These are phyloP conservation scores for Carettochelys insculpta DNA, from an alignment of 2,113 vertebrate species.

Conservation along the genomic window DNA sequence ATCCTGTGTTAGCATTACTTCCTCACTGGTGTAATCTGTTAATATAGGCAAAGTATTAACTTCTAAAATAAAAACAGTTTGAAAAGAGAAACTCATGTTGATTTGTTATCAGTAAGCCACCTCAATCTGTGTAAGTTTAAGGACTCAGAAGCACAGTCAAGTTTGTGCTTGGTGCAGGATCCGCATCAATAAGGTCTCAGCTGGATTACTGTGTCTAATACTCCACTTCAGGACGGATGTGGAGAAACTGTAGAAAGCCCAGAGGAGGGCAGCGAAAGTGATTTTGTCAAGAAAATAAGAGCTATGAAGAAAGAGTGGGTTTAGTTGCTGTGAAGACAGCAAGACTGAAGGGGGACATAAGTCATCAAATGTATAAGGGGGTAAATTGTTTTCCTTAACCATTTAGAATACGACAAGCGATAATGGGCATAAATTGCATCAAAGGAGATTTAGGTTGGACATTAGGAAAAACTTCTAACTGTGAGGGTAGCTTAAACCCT, in stretches of 20 bases:
- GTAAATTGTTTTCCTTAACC: not conserved
- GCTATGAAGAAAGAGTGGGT: not conserved
- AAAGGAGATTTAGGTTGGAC: not conserved
- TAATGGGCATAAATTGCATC: not conserved
- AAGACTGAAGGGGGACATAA: not conserved
- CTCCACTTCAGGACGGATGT: not conserved
- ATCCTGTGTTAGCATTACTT: not conserved
- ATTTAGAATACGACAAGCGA: not conserved
- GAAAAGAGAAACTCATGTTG: not conserved
- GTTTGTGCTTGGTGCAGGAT: not conserved
- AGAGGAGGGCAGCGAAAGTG: not conserved
- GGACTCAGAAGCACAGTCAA: not conserved
- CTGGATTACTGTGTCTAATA: not conserved
- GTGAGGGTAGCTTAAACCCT: not conserved
- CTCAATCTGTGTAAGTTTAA: not conserved
- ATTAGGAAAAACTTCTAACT: not conserved
- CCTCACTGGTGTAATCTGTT: not conserved
- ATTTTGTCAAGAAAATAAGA: not conserved
- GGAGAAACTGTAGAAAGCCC: not conserved
- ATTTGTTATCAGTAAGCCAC: not conserved
- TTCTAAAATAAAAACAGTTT: not conserved
- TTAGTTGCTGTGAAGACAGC: not conserved
- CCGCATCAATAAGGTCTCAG: not conserved
- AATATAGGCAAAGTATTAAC: not conserved
- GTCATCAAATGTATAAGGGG: not conserved